These are phyloP conservation scores for Cephalopachus bancanus DNA, from an alignment of 2,797 vertebrate species.

Conservation along the genomic window DNA sequence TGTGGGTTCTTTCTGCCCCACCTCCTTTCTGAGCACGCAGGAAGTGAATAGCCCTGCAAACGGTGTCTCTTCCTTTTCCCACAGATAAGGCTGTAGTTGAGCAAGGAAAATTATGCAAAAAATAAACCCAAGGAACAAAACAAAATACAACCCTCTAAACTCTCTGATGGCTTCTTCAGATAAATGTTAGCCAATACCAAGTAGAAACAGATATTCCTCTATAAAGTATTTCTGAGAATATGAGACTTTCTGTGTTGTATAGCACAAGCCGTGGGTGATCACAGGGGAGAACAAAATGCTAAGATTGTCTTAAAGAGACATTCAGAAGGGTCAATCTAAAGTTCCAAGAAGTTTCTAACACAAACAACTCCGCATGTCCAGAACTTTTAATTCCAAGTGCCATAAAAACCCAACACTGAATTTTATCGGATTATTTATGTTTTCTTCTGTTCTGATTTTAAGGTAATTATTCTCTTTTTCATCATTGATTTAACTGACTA, in stretches of 20 bases:
- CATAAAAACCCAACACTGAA: background rate
- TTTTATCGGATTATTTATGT: background rate
- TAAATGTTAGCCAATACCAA: fast-evolving
- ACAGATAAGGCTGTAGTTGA: background rate
- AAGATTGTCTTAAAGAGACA: background rate
- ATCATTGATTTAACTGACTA: background rate
- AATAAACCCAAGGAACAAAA: slow-evolving; percentile 63
- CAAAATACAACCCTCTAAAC: background rate
- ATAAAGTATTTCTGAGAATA: background rate
- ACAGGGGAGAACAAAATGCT: fast-evolving
- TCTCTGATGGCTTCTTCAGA: slow-evolving; percentile 5
- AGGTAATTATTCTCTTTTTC: background rate
- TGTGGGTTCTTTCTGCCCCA: background rate
- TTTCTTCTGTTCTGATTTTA: background rate
- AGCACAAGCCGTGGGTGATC: fast-evolving
- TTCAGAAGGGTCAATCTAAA: background rate
- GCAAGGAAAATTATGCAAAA: slow-evolving; percentile 66
- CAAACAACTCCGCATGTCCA: background rate
- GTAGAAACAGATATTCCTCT: background rate
- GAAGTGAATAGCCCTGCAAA: background rate
- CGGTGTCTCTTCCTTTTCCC: slow-evolving; percentile 11
- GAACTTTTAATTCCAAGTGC: background rate
- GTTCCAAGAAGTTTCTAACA: background rate
- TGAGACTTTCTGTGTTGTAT: background rate
- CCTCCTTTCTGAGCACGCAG: background rate